A percentile compares a stretch with the other conserved stretches of the same genome.
Conservation (phyloP, 1,140 invertebrate genomes). For the Anadara kagoshimensis region DNA sequence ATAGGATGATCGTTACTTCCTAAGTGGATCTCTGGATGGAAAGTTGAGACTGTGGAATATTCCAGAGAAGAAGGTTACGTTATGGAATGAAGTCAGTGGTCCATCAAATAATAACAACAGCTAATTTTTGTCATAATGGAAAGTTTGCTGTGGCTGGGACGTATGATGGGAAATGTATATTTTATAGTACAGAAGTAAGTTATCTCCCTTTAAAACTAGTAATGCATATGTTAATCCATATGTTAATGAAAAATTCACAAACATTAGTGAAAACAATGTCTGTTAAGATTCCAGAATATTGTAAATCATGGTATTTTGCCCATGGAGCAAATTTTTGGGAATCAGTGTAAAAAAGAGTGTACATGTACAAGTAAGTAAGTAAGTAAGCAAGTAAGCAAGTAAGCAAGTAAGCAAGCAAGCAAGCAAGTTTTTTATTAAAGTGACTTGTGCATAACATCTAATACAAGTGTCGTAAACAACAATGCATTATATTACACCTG, state of each 20-base stretch:
- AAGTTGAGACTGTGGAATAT: slow-evolving; percentile 99
- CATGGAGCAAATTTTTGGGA: too few species aligned
- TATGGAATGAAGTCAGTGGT: slow-evolving; percentile 93
- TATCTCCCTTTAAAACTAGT: not conserved
- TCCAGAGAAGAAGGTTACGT: slow-evolving; percentile 96
- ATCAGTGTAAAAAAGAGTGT: not conserved
- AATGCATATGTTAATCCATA: not conserved
- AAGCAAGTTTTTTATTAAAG: too few species aligned
- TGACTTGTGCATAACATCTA: too few species aligned
- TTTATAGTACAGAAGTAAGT: slow-evolving; percentile 92
- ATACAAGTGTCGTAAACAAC: too few species aligned
- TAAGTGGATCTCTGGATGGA: slow-evolving; percentile 95
- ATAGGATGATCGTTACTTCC: slow-evolving; percentile 92
- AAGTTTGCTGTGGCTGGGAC: slow-evolving; percentile 97
- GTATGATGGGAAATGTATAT: slow-evolving; percentile 98
- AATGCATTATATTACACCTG: too few species aligned
- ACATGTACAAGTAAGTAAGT: too few species aligned
- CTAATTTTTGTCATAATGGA: slow-evolving; percentile 97
- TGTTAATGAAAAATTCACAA: not conserved
- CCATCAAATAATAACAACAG: slow-evolving; percentile 93
- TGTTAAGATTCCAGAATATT: not conserved
- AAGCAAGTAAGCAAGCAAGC: too few species aligned
- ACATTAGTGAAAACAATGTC: not conserved
- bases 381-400: too few species aligned
- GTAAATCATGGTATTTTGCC: not conserved